Base-by-base conservation (phyloP, 2,888 invertebrate genomes). In the Urechis unicinctus region DNA sequence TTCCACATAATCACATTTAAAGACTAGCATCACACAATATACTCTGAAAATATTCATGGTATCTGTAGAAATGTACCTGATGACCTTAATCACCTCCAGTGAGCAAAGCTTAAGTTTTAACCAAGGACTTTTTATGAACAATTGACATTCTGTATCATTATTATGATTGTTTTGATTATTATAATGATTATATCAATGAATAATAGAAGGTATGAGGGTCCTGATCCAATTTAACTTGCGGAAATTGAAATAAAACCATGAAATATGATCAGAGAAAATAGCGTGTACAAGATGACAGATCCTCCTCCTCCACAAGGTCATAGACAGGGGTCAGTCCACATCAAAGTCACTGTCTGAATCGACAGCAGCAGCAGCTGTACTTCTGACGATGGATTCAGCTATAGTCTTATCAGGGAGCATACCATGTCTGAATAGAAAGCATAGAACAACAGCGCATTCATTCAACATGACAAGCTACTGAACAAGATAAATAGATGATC, bases 321-420 rank as follows among this genome's bases (percentile, higher is more conserved):
- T n/a, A n/a, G 17, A 36, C 17, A 36, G 21, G 21, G 6, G 45
- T 54, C 53, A 69, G 45, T 69, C 67, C 9, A 66, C 49, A 51
- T 70, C 71, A 59, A 68, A 68, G 53, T 70, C 68, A 57, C 69
- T 68, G 50, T 60, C 68, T 53, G 65, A 63, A 60, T 68, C 66
- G n/a, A 66, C 64, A 51, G 68, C 68, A 17, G 65, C 61, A 3
- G 62, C 67, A 5, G 68, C 67, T 9, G 61, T 66, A 42, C 62
- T 61, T 51, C 67, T 69, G 22, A 65, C 53, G 42, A 72, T 65
- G 2, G 62, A 53, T 29, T 61, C 58, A 42, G 56, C 56, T 30
- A 62, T 42, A 1, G 64, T 57, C 47, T 68, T 68, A 26, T 63
- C 62, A 22, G 72, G 73, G 36, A 74, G 52, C 47, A 72, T 65